Percentiles rank a stretch among this genome's conserved stretches.
These are phyloP conservation scores for Ormia ochracea DNA, from an alignment of 2,888 invertebrate genomes.

Conservation along the genomic window DNA sequence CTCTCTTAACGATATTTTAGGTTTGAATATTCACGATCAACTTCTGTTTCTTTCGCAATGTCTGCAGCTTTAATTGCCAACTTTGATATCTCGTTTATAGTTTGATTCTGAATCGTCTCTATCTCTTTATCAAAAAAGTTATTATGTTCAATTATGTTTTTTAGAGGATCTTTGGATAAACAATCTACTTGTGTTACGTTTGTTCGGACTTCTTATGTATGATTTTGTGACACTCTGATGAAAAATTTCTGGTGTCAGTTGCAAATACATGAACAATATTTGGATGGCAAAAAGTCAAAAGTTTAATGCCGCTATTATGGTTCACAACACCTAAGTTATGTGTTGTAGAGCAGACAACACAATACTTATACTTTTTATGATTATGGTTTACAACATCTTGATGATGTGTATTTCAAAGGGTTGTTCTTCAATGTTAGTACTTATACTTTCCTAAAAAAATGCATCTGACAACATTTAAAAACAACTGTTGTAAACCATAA, in stretches of 20 bases:
- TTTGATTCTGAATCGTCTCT: slow-evolving; percentile 16
- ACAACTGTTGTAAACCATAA: no score
- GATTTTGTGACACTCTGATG: slow-evolving; percentile 47
- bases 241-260: slow-evolving; percentile 39
- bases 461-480: no score
- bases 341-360: no score
- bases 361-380: no score
- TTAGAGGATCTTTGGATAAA: slow-evolving; percentile 50
- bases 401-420: no score
- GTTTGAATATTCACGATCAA: slow-evolving; percentile 4
- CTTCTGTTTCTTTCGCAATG: slow-evolving; percentile 14
- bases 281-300: not conserved
- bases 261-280: not conserved
- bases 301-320: slow-evolving; percentile 16
- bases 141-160: not conserved
- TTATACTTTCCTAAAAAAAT: no score
- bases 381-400: no score
- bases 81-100: slow-evolving; percentile 39
- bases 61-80: slow-evolving; percentile 22
- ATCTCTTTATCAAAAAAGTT: slow-evolving; percentile 12
- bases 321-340: no score
- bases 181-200: slow-evolving; percentile 32
- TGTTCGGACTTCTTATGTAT: not conserved
- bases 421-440: no score
- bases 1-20: slow-evolving; percentile 4